Percentiles rank a stretch among this genome's conserved stretches.
Conservation (phyloP, 2,113 vertebrate genomes). For the Coptodon rendalli region DNA sequence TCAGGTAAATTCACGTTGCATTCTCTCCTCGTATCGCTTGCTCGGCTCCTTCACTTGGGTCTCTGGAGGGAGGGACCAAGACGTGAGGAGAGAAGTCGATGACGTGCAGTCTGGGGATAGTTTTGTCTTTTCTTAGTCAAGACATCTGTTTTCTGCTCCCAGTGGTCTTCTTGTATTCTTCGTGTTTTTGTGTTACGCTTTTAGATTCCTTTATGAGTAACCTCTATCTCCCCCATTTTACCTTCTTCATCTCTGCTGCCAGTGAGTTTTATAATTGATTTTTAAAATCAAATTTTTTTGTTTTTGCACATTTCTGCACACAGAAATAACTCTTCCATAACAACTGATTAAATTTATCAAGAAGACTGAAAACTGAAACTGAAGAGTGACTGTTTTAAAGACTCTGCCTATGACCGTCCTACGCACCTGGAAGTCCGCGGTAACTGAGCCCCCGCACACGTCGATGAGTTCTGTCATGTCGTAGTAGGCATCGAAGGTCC, state of each 20-base stretch:
- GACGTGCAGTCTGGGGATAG: not conserved
- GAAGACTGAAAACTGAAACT: not conserved
- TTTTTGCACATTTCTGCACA: not conserved
- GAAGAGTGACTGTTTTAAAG: rapidly evolving
- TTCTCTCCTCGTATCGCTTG: not conserved
- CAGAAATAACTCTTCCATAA: not conserved
- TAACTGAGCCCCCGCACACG: constrained; percentile 92
- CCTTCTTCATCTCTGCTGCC: not conserved
- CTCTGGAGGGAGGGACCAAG: not conserved
- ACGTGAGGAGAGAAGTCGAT: not conserved
- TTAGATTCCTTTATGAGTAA: not conserved
- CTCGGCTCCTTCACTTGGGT: not conserved
- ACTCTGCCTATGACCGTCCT: rapidly evolving
- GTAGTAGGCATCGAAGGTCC: constrained; percentile 94
- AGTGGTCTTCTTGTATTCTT: not conserved
- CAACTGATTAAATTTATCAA: not conserved
- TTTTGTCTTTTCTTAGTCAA: not conserved
- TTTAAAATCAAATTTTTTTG: not conserved
- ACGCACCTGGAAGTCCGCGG: constrained; percentile 89
- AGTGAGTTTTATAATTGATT: rapidly evolving
- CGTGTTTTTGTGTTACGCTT: not conserved
- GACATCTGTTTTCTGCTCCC: not conserved
- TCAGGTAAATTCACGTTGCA: not conserved
- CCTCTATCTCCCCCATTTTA: not conserved
- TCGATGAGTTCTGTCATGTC: constrained; percentile 98